Base-by-base conservation (phyloP, 2,797 vertebrate species). In the Mareca strepera region DNA sequence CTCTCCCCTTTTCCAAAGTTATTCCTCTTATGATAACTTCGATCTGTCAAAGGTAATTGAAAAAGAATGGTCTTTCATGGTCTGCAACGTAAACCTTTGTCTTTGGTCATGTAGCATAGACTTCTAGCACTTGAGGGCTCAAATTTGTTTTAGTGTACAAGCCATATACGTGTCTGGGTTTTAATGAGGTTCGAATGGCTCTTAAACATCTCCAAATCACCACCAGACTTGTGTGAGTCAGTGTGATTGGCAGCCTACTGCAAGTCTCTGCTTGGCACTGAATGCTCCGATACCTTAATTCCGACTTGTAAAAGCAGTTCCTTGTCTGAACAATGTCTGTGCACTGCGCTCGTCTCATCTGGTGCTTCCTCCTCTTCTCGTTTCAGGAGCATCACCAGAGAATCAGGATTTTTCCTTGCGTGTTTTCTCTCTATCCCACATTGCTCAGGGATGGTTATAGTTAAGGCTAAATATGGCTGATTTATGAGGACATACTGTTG, bases 401-500 rank as follows among this genome's bases (percentile, higher is more conserved):
- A 50, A 50, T 25, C 23, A 50, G 48, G 25, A 25, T n/a, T 44
- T 50, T 53, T 46, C 62, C 46, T 50, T 0, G 52, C 70, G 28
- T 81, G 29, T 67, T 87, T 89, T 87, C 31, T 55, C 59, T 82
- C 58, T 67, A 5, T 66, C 88, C 50, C 46, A 53, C 25, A 2
- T 55, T 56, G 69, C 81, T 93, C 17, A 43, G 84, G 92, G 56
- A 88, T 94, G 90, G 81, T 93, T 93, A 39, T 44, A 80, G 90
- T 96, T 96, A 94, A 78, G 48, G 64, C 39, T 83, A 73, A 90
- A 95, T 78, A 46, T 21, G 56, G 58, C 69, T 76, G 93, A 96
- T 95, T 97, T 96, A 93, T 93, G 85, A 82, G 80, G 85, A 72
- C 16, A 29, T 70, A 76, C 12, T 64, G 80, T 12, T 74, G 95